Percentiles rank a stretch among this genome's conserved stretches.
These are phyloP conservation scores for Oasisia sp. DNA, from an alignment of 2,888 invertebrate species.

Conservation along the genomic window DNA sequence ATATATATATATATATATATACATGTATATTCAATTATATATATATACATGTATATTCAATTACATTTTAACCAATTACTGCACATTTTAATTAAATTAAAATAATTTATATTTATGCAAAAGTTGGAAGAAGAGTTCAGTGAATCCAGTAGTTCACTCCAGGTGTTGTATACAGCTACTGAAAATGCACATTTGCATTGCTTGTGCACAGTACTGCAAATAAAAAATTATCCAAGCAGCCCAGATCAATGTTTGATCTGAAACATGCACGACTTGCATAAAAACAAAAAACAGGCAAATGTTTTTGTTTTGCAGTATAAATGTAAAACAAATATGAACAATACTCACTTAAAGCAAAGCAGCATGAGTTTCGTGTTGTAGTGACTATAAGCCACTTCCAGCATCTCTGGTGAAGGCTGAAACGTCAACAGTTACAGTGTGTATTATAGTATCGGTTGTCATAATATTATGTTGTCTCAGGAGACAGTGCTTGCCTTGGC, in stretches of 20 bases:
- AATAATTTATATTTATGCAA: too few species aligned
- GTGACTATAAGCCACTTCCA: slow-evolving; percentile 60
- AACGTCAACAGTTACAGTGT: not conserved
- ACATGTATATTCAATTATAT: too few species aligned
- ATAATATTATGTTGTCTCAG: not conserved
- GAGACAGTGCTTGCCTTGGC: too few species aligned
- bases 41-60: too few species aligned
- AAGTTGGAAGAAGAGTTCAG: too few species aligned
- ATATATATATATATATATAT: too few species aligned
- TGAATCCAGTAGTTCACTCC: not conserved
- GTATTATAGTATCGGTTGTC: not conserved
- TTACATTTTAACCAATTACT: too few species aligned
- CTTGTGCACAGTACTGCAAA: not conserved
- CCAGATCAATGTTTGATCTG: not conserved
- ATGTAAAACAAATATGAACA: not conserved
- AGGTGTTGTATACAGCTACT: not conserved
- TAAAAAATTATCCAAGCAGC: not conserved
- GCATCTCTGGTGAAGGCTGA: slow-evolving; percentile 64
- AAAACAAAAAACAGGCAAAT: not conserved
- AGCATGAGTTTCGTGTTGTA: slow-evolving; percentile 58
- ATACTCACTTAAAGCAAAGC: slow-evolving; percentile 58
- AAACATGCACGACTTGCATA: not conserved
- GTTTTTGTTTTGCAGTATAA: not conserved
- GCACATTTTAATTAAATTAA: too few species aligned
- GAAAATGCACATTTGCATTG: not conserved